Percentiles rank a stretch among this genome's conserved stretches.
phyloP scores from a whole-genome alignment of 2,888 invertebrate species.

The Orchestes rusci region DNA sequence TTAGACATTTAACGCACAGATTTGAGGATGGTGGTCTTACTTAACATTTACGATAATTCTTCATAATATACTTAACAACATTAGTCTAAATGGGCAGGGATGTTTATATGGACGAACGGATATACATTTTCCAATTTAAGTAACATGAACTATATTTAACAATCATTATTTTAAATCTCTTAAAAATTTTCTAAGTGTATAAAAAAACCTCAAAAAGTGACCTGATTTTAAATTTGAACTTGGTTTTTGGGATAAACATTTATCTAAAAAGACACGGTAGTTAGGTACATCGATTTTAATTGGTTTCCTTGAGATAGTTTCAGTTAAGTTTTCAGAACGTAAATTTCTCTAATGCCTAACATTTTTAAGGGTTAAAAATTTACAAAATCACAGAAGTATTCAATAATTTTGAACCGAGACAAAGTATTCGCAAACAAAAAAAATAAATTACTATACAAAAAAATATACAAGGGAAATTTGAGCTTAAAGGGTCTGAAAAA shows the following conservation, averaged over 20 bases:
- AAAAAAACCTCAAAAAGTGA: slow-evolving; percentile 13
- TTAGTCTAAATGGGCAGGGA: not conserved
- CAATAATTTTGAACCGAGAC: slow-evolving; percentile 12
- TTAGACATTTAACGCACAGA: too few species aligned
- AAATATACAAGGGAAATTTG: too few species aligned
- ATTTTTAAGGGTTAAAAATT: slow-evolving; percentile 8
- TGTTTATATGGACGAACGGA: too few species aligned
- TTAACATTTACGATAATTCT: slow-evolving; percentile 1
- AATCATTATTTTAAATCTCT: slow-evolving; percentile 12
- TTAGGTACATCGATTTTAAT: slow-evolving; percentile 19
- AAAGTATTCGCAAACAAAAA: slow-evolving; percentile 12
- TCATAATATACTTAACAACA: slow-evolving; percentile 3
- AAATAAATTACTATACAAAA: slow-evolving; percentile 12
- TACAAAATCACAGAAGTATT: slow-evolving; percentile 20
- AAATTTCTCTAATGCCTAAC: slow-evolving; percentile 13
- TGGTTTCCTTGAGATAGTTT: slow-evolving; percentile 16
- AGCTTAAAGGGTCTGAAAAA: too few species aligned
- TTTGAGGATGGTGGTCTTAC: too few species aligned
- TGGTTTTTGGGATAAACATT: slow-evolving; percentile 16
- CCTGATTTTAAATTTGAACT: slow-evolving; percentile 21
- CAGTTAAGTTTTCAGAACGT: slow-evolving; percentile 7
- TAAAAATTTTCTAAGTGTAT: slow-evolving; percentile 7
- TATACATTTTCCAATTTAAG: slow-evolving; percentile 14
- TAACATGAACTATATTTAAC: slow-evolving; percentile 17
- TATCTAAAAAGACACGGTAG: slow-evolving; percentile 17